Evolutionary conservation across 2,797 vertebrate species (phyloP), one percentile per base, ranked within the genome.

Genomic region (Spatula clypeata): DNA sequence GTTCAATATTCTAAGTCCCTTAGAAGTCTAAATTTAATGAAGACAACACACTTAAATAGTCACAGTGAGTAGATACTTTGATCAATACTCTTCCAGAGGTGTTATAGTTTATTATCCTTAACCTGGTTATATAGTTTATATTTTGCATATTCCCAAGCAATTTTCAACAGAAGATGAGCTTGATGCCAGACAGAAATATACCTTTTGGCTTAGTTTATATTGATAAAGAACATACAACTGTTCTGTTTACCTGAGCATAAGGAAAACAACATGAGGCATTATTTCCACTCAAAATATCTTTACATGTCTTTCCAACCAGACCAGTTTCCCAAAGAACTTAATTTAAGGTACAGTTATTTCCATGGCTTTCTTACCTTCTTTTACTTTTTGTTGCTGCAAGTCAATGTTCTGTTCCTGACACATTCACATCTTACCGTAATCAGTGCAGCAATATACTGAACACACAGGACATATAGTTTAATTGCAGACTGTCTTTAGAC

Each of bases 391-490:
- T 84, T 92, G 26, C 42, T 45, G 4, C 31, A 75, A 71, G 14
- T 14, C 53, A 57, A 4, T 71, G 20, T 91, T 85, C 71, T 69
- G 3, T 79, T 91, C 77, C 70, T 75, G 58, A 74, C 42, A 70
- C 23, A 21, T 83, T 70, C 23, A 36, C 6, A 11, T 27, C 42
- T 75, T 82, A 13, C 19, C 55, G 4, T 27, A 58, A 24, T 61
- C 55, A 79, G 15, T 34, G 23, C 8, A 58, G 29, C 31, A 53
- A 75, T 71, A 45, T 34, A 13, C 10, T 45, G 57, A 12, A 36
- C 44, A 57, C 0, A 0, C 11, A 85, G 53, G 38, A 40, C 13
- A 36, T 19, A n/a, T 12, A 67, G 12, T 61, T 80, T 80, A 70
- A 51, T 77, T 85, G 40, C 20, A 64, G 51, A n/a, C 66, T 82